Conservation (phyloP, 2,797 vertebrate species). For the Moxostoma hubbsi region DNA sequence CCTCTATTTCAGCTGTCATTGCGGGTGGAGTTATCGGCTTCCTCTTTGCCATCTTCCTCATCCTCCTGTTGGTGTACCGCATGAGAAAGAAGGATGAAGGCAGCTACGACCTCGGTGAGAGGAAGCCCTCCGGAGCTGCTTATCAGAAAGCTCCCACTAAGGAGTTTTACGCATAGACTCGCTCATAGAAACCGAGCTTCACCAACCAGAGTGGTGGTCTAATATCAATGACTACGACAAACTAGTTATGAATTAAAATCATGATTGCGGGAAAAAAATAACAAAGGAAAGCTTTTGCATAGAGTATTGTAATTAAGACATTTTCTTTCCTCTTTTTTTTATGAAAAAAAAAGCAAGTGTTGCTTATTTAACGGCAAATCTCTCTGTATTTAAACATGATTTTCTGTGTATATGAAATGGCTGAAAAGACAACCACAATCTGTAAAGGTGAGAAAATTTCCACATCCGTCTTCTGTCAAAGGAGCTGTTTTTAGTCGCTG, state of each 20-base stretch:
- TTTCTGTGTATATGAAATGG: conserved; percentile 90
- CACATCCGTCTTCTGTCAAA: conserved; percentile 87
- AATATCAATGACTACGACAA: conserved; percentile 60
- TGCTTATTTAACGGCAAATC: conserved; percentile 88
- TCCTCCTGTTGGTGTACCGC: conserved; percentile 96
- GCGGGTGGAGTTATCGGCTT: conserved; percentile 96
- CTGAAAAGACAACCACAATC: conserved; percentile 73
- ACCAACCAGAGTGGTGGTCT: conserved; percentile 63
- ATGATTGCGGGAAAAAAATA: conserved; percentile 61
- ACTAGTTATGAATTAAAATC: conserved; percentile 62
- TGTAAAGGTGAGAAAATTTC: conserved; percentile 84
- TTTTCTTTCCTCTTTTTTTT: conserved; percentile 67
- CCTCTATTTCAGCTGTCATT: conserved; percentile 86
- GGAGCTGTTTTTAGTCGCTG: conserved; percentile 83
- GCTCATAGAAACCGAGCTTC: conserved; percentile 52
- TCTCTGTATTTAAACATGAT: conserved; percentile 94
- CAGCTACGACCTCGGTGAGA: conserved; percentile 96
- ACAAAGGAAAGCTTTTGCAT: conserved; percentile 89
- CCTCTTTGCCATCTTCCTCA: conserved; percentile 98
- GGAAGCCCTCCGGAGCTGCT: conserved; percentile 93
- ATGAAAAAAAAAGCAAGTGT: conserved; percentile 77
- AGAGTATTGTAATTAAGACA: conserved; percentile 90
- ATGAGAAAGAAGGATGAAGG: conserved; percentile 99
- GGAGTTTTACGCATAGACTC: conserved; percentile 97
- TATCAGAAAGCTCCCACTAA: conserved; percentile 99